Evolutionary conservation across 2,888 invertebrate genomes (phyloP).

Genomic region (Piscicola geometra): DNA sequence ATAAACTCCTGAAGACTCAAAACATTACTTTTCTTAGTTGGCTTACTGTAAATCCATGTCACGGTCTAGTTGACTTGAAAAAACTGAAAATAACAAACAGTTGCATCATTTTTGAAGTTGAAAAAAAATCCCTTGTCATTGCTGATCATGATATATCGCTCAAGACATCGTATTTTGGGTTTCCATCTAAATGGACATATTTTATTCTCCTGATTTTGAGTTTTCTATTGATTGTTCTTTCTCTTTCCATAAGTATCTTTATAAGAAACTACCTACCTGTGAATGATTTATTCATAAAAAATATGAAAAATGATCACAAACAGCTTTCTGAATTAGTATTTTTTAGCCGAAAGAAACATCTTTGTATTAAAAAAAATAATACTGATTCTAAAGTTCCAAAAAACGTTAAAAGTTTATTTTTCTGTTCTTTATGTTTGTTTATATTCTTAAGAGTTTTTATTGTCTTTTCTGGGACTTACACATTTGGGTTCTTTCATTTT

Average conservation of each 20-base stretch:
- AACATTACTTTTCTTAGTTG: not conserved
- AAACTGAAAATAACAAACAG: no score
- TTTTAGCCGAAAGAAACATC: not conserved
- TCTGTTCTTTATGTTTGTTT: constrained; percentile 21
- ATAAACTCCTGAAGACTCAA: not conserved
- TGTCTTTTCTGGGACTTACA: constrained; percentile 12
- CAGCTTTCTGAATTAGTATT: not conserved
- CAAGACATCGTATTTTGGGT: not conserved
- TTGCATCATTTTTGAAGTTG: not conserved
- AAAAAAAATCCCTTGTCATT: constrained; percentile 4
- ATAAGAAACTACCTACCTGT: not conserved
- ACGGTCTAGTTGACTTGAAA: no score
- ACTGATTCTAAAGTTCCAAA: not conserved
- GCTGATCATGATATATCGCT: not conserved
- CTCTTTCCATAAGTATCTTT: not conserved
- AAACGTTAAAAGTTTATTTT: not conserved
- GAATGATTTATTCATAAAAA: not conserved
- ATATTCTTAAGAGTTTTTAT: constrained; percentile 30
- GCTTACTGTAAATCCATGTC: not conserved
- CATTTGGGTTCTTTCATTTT: constrained; percentile 23
- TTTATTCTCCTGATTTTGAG: not conserved
- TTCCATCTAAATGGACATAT: not conserved
- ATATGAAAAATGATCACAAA: not conserved
- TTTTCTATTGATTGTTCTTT: not conserved
- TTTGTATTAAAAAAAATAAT: not conserved